These are phyloP conservation scores for Cinara cedri DNA, from an alignment of 2,888 invertebrate species.

Conservation along the genomic window DNA sequence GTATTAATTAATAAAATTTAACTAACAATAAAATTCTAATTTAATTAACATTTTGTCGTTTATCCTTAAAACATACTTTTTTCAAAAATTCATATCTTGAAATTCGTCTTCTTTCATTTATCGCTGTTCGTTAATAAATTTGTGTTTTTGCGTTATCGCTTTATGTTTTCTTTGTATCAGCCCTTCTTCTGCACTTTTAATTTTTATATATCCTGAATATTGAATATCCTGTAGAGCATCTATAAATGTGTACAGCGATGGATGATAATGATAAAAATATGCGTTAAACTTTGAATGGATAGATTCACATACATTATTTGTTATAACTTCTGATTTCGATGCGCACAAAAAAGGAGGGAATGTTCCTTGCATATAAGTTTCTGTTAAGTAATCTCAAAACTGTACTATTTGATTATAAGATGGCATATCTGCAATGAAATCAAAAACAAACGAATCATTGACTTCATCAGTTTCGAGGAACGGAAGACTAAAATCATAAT, in stretches of 20 bases:
- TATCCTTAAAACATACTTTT: too few relatives aligned
- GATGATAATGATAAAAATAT: not conserved
- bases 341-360: not conserved
- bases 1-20: too few relatives aligned
- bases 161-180: not conserved
- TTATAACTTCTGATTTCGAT: not conserved
- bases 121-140: too few relatives aligned
- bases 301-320: not conserved
- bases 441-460: not conserved
- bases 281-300: not conserved
- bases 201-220: not conserved
- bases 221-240: not conserved
- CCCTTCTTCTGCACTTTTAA: conserved; percentile 1
- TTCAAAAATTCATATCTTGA: too few relatives aligned
- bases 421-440: not conserved
- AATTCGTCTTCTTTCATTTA: too few relatives aligned
- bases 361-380: not conserved
- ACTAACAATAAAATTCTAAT: too few relatives aligned
- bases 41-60: too few relatives aligned
- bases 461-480: not conserved
- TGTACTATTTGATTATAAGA: not conserved
- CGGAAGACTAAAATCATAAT: not conserved
- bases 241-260: conserved; percentile 8
- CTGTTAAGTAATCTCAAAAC: not conserved
- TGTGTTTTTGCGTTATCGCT: too few relatives aligned